Percentiles rank a stretch among this genome's conserved stretches.
phyloP scores from a whole-genome alignment of 2,113 vertebrate genomes.

The Micromys minutus region DNA sequence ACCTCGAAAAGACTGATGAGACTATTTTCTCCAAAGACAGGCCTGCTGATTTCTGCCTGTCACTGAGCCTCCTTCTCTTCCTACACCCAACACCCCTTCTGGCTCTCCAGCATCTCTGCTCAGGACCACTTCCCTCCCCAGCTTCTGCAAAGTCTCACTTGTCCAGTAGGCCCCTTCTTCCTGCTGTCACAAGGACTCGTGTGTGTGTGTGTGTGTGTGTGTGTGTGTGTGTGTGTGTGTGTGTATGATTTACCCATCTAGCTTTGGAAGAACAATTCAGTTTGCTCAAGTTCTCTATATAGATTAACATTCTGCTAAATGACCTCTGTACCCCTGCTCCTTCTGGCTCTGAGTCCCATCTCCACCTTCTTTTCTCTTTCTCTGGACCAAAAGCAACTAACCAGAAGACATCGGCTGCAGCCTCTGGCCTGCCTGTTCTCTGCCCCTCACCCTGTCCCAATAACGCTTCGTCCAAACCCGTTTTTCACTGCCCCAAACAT shows the following conservation, averaged over 20 bases:
- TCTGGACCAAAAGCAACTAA: not conserved
- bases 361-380: not conserved
- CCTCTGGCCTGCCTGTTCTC: not conserved
- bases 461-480: too few species aligned
- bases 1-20: constrained; percentile 58
- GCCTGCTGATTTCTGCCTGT: constrained; percentile 1
- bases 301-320: not conserved
- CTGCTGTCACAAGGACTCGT: not conserved
- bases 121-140: not conserved
- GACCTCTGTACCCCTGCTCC: not conserved
- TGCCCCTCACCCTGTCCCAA: not conserved
- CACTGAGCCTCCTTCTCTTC: not conserved
- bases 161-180: not conserved
- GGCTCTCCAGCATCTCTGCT: not conserved
- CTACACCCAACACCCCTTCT: not conserved
- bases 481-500: not conserved
- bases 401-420: not conserved
- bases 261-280: not conserved
- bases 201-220: not conserved
- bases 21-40: constrained; percentile 54
- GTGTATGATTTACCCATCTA: not conserved
- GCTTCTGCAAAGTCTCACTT: not conserved
- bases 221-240: not conserved
- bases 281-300: rapidly evolving
- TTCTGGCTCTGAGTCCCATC: not conserved